Base-by-base conservation (phyloP, 2,888 invertebrate genomes). In the Chymomyza caudatula region DNA sequence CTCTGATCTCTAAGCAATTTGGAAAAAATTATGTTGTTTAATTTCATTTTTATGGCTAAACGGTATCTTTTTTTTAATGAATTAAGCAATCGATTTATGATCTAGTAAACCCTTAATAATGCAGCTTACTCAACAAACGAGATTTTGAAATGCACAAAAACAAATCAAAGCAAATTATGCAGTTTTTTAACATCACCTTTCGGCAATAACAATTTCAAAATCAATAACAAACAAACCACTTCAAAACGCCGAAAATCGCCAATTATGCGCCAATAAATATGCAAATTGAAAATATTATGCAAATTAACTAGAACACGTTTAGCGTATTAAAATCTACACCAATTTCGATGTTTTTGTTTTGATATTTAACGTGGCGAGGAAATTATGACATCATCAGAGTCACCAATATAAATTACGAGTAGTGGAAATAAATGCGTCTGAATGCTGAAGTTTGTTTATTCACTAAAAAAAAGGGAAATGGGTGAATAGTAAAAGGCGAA, bases 211-310 rank as follows among this genome's bases (percentile, higher is more conserved):
- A 47, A 47, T 47, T 37, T 37, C 29, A 37, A 37, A 37, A 37
- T 37, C 23, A 51, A 51, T n/a, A 44, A 61, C 52, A 56, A 63
- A 61, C 52, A 60, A 54, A 55, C 2, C 11, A 11, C 29, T 37
- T 37, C 29, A 13, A 8, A 37, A 11, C 29, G 11, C 29, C 11
- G 29, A 44, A 55, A 69, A 70, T 65, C 69, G 69, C 68, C 76
- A 80, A 80, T 80, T 79, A 79, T 69, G 76, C 71, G 68, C 71
- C 79, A 71, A 75, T 82, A 77, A 82, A 69, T 70, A 74, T 72
- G 73, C 65, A 65, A 73, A 76, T 78, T 78, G 74, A 69, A 77
- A 76, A 83, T 75, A 76, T 74, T 80, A 83, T 80, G 78, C 84
- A 80, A 80, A 80, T 80, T 70, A 70, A 52, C 55, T 20, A 5